Percentiles rank a stretch among this genome's conserved stretches.
These are phyloP conservation scores for Oeneis ivallda DNA, from an alignment of 2,888 invertebrate species.

Conservation along the genomic window DNA sequence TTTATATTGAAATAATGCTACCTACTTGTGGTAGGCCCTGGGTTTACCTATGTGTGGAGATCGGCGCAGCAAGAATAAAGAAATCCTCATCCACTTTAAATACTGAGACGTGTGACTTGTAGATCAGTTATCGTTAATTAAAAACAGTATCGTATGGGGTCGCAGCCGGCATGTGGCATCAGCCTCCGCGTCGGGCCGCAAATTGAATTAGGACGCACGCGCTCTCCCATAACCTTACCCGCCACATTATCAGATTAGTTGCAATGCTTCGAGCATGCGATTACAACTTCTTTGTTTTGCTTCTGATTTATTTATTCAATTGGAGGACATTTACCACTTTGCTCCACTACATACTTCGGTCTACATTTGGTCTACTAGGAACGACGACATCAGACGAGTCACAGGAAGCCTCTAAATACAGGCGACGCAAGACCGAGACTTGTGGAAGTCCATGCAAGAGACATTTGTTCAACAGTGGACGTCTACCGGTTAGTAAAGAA, in stretches of 20 bases:
- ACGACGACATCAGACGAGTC: too few species aligned
- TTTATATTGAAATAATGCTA: too few species aligned
- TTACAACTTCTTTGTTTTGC: slow-evolving; percentile 41
- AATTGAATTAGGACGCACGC: slow-evolving; percentile 52
- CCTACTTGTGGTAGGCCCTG: not conserved
- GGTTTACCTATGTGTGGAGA: too few species aligned
- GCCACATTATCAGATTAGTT: slow-evolving; percentile 55
- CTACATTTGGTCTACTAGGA: too few species aligned
- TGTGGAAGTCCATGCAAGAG: too few species aligned
- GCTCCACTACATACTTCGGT: too few species aligned
- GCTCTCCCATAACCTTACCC: slow-evolving; percentile 46
- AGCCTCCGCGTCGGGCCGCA: slow-evolving; percentile 39
- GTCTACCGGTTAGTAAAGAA: too few species aligned
- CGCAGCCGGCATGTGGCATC: slow-evolving; percentile 51
- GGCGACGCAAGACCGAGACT: too few species aligned
- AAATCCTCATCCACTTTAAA: not conserved
- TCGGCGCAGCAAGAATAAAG: too few species aligned
- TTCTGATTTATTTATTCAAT: slow-evolving; percentile 31
- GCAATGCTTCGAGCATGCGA: slow-evolving; percentile 44
- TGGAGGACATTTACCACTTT: not conserved
- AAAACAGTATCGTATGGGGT: slow-evolving; percentile 57
- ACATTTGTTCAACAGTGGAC: too few species aligned
- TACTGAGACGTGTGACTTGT: slow-evolving; percentile 30
- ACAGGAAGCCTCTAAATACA: too few species aligned
- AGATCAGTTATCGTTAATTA: slow-evolving; percentile 55